Evolutionary conservation across 2,797 vertebrate genomes (phyloP), one percentile per base, ranked within the genome.

Genomic region (Betta splendens): DNA sequence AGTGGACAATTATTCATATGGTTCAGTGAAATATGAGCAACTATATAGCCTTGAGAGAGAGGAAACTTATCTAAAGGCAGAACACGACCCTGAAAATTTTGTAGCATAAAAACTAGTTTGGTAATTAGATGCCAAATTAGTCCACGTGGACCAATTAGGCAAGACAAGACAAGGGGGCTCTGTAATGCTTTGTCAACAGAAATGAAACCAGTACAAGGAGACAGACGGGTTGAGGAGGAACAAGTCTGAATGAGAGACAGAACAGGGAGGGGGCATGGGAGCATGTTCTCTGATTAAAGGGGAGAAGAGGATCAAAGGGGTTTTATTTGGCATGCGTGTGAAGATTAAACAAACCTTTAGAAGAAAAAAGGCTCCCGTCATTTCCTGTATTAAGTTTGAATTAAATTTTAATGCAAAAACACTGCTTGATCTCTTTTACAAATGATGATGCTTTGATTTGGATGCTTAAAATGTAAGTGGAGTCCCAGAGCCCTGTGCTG

Each of bases 61-160:
- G 62, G 45, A 77, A 73, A 86, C 79, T 87, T 86, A 82, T 89
- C 81, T 84, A 81, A 89, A 90, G 89, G 84, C 85, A 73, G 87
- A 90, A 79, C 84, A 87, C 69, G 82, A 90, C 85, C 91, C 87
- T 92, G 86, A 89, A 89, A 92, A 83, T 79, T 86, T 83, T 84
- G 55, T 79, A 63, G 74, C 69, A 78, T 79, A 69, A 87, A 92
- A 89, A 86, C 32, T 51, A 72, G 72, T 68, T 77, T 31, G 66
- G 64, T 89, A 92, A 92, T 93, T 89, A 92, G 85, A 92, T 89
- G 81, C 71, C 62, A 92, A 92, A 93, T 92, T 90, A 94, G 89
- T 94, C 91, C 91, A 91, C 88, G 83, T 90, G 89, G 90, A 87
- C 90, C 89, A 94, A 93, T 94, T 93, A 94, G 84, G 77, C 76